Percentiles rank a stretch among this genome's conserved stretches.
Evolutionary conservation across 64 coral and sea anemone species (phyloP).

Genomic region (Stichodactyla helianthus): DNA sequence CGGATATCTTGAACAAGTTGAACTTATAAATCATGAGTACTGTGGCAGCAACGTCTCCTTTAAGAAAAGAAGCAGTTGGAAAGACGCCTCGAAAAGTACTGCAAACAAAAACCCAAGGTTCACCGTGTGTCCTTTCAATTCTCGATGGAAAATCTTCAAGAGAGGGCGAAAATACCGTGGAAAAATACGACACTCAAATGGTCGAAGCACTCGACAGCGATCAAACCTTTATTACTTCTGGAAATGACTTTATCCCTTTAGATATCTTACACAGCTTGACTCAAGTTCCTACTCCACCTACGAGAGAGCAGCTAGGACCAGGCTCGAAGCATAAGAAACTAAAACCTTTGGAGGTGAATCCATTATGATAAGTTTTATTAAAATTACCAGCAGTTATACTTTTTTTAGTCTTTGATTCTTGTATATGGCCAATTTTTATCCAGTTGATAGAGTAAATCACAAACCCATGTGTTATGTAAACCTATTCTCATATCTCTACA

Average conservation of each 20-base stretch:
- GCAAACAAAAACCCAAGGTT: conserved; percentile 48
- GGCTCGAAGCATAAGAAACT: conserved; percentile 75
- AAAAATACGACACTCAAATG: background rate
- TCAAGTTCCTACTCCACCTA: conserved; percentile 69
- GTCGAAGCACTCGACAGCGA: conserved; percentile 28
- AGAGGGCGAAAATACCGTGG: conserved; percentile 27
- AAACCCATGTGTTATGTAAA: too few relatives aligned
- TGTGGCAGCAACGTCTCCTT: conserved; percentile 9
- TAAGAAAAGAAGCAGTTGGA: conserved; percentile 9
- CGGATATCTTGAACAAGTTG: background rate
- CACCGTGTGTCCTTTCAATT: conserved; percentile 79
- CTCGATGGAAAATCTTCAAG: conserved; percentile 47
- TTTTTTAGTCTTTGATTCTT: too few relatives aligned
- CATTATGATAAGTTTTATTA: background rate
- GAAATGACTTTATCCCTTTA: conserved; percentile 90
- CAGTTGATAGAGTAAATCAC: too few relatives aligned
- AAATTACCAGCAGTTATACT: too few relatives aligned
- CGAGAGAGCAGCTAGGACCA: conserved; percentile 78
- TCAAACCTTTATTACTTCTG: conserved; percentile 70
- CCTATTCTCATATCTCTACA: too few relatives aligned
- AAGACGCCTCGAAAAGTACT: conserved; percentile 47
- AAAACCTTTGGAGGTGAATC: conserved; percentile 59
- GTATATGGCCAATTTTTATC: background rate
- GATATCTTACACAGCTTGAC: conserved; percentile 98
- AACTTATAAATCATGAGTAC: conserved; percentile 2